Conservation (phyloP, 2,797 vertebrate genomes). For the Pelobates cultripes region DNA sequence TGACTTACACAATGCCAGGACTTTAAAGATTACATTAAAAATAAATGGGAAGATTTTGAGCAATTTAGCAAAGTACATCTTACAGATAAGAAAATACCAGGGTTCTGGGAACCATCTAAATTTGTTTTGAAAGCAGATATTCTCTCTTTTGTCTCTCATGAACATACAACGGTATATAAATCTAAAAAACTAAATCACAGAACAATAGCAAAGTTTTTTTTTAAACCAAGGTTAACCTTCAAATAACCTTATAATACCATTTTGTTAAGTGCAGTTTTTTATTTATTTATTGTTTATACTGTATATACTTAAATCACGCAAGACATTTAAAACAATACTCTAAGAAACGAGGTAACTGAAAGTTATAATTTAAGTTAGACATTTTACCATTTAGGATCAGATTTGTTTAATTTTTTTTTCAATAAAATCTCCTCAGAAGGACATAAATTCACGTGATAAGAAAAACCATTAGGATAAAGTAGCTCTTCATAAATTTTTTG, state of each 20-base stretch:
- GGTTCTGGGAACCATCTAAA: conserved; percentile 1
- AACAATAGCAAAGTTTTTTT: conserved; percentile 7
- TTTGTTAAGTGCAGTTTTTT: neutral
- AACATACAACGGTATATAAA: conserved; percentile 3
- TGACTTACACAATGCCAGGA: conserved; percentile 17
- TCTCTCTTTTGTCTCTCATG: conserved; percentile 24
- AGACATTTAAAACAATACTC: too few relatives aligned
- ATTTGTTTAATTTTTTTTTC: too few relatives aligned
- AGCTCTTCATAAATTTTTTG: neutral
- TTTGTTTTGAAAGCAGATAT: conserved; percentile 34
- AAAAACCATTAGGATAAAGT: neutral
- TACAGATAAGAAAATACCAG: conserved; percentile 38
- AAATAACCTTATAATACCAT: neutral
- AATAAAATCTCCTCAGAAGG: too few relatives aligned
- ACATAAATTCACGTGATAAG: neutral
- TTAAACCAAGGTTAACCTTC: neutral
- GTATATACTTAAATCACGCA: too few relatives aligned
- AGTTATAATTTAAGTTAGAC: too few relatives aligned
- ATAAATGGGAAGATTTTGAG: conserved; percentile 38
- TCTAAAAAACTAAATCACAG: conserved; percentile 3
- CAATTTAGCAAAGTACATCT: conserved; percentile 34
- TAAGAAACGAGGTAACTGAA: too few relatives aligned
- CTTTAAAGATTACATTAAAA: conserved; percentile 32
- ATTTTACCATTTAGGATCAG: too few relatives aligned
- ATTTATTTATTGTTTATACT: too few relatives aligned